Conservation (phyloP, 2,888 invertebrate genomes). For the Yponomeuta cagnagella region DNA sequence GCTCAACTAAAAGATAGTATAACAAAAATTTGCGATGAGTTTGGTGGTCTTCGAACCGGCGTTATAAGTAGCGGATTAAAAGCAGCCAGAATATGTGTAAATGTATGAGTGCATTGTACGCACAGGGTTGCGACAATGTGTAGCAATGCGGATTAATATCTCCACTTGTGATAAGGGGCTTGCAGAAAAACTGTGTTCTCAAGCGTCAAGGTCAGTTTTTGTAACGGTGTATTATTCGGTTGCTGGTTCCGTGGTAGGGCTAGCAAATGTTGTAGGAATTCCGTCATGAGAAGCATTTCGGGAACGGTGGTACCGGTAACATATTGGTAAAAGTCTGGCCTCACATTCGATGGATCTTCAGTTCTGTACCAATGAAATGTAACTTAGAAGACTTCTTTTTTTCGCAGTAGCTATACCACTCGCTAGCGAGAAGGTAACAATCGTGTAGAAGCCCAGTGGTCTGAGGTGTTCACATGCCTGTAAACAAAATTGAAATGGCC, state of each 20-base stretch:
- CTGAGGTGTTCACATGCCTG: too few relatives aligned
- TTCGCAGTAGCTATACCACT: too few relatives aligned
- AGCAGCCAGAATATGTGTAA: not conserved
- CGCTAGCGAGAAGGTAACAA: too few relatives aligned
- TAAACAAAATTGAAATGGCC: too few relatives aligned
- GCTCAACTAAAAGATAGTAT: not conserved
- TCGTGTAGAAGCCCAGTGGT: too few relatives aligned
- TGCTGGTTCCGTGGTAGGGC: not conserved
- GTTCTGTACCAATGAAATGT: too few relatives aligned
- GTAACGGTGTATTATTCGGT: slow-evolving; percentile 16
- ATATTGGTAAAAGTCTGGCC: too few relatives aligned
- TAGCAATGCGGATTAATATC: slow-evolving; percentile 58
- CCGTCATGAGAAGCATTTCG: too few relatives aligned
- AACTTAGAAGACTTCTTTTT: too few relatives aligned
- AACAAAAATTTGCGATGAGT: not conserved
- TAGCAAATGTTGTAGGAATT: too few relatives aligned
- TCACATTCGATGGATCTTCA: too few relatives aligned
- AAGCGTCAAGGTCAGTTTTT: slow-evolving; percentile 46
- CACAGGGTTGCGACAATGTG: slow-evolving; percentile 29
- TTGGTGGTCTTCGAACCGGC: not conserved
- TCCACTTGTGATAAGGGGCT: slow-evolving; percentile 43
- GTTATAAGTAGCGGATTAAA: not conserved
- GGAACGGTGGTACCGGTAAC: too few relatives aligned
- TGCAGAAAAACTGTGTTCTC: slow-evolving; percentile 37
- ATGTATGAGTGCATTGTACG: not conserved